Conservation (phyloP, 2,888 invertebrate genomes). For the Plebejus melissa region DNA sequence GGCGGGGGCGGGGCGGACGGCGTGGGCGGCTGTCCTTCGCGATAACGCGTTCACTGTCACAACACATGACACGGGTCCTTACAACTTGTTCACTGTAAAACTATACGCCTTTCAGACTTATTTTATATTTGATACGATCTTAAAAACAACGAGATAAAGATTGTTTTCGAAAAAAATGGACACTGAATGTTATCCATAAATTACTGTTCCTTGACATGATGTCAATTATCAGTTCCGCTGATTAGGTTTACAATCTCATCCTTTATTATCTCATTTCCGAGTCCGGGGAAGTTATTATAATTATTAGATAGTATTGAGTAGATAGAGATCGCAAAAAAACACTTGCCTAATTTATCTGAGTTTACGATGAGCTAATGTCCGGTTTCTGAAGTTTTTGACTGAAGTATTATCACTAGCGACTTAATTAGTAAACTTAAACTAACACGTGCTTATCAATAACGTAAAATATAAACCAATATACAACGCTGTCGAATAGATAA, state of each 20-base stretch:
- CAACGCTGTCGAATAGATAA: too few species aligned
- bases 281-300: background rate
- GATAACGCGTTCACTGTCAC: slow-evolving; percentile 54
- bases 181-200: background rate
- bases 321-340: background rate
- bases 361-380: background rate
- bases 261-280: background rate
- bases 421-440: too few species aligned
- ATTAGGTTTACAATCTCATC: background rate
- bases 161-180: background rate
- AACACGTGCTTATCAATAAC: too few species aligned
- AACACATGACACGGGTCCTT: slow-evolving; percentile 47
- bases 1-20: slow-evolving; percentile 51
- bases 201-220: background rate
- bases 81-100: background rate
- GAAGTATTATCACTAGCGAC: too few species aligned
- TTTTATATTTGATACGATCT: background rate
- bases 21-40: slow-evolving; percentile 71
- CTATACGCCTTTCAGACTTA: background rate
- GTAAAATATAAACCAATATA: too few species aligned
- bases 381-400: too few species aligned
- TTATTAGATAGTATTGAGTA: background rate
- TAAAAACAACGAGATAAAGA: background rate
- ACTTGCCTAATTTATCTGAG: background rate
- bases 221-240: background rate